Base-by-base conservation (phyloP, 2,797 vertebrate species). In the Karalla daura region DNA sequence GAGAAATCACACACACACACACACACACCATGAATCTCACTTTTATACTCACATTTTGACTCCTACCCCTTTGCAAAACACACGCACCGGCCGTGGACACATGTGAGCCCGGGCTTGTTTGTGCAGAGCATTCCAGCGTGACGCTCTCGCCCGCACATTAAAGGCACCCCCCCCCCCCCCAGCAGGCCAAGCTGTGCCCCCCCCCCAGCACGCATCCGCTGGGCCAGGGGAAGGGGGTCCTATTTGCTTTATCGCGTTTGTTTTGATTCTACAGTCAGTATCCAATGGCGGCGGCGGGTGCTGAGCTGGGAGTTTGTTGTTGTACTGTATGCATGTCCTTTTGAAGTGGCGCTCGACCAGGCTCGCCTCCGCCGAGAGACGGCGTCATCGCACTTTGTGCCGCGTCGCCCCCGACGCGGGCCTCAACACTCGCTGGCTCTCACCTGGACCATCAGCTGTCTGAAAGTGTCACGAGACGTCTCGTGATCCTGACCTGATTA, bases 181-280 rank as follows among this genome's bases (percentile, higher is more conserved):
- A 64, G 74, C 68, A 81, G 76, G 78, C 51, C 78, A 74, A 82
- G 84, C 81, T 84, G 83, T 61, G 83, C 71, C 78, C 80, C n/a
- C n/a, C 74, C 69, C 76, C 81, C 77, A 70, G 80, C 81, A 82
- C 24, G 72, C 71, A 84, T 90, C 88, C 81, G 77, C 73, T 74
- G 64, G 70, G 74, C 79, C 70, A 58, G 25, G 41, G 80, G 45
- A 82, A 76, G 86, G 79, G n/a, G 86, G 86, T 80, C 76, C 56
- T 86, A 46, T 87, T 89, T 89, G 86, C 82, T 89, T 88, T 88
- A 78, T 83, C 70, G n/a, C 70, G 53, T 85, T 90, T 91, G 89
- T 90, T 91, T 92, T 69, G 76, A 87, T 88, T 87, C 77, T 81
- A 85, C 86, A 83, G 88, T 86, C 80, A 52, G 78, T 72, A 73